Evolutionary conservation across 2,888 invertebrate species (phyloP).

Genomic region (Polia nebulosa): DNA sequence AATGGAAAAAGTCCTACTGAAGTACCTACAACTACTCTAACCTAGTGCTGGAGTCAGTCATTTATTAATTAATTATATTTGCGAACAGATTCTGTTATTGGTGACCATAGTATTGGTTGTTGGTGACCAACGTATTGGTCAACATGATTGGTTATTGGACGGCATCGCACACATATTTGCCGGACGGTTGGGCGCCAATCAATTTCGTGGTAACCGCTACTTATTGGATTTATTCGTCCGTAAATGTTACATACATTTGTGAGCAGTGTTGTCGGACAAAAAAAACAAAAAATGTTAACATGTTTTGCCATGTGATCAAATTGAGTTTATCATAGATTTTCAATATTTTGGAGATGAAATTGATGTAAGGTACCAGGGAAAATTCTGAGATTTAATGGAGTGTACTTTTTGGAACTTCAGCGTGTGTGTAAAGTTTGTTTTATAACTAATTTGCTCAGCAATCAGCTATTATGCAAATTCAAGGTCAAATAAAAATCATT

Average conservation of each 20-base stretch:
- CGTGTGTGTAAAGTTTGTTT: too few species aligned
- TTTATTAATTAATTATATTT: neutral
- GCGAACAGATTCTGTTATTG: neutral
- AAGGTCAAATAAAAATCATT: neutral
- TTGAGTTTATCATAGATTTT: neutral
- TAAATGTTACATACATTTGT: slow-evolving; percentile 15
- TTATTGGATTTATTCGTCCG: neutral
- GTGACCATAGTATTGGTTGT: neutral
- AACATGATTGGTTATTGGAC: neutral
- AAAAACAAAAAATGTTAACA: neutral
- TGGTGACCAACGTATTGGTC: slow-evolving; percentile 4
- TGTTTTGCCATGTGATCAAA: too few species aligned
- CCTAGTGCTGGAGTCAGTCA: too few species aligned
- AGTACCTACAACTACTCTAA: too few species aligned
- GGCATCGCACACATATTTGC: slow-evolving; percentile 20
- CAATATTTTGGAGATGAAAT: too few species aligned
- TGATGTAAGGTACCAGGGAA: too few species aligned
- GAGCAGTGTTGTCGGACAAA: neutral
- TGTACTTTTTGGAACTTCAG: too few species aligned
- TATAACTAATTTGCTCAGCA: too few species aligned
- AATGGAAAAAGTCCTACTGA: too few species aligned
- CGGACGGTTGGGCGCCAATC: slow-evolving; percentile 22
- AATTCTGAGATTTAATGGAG: too few species aligned
- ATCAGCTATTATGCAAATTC: too few species aligned
- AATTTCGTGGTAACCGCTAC: slow-evolving; percentile 20